Evolutionary conservation across 2,888 invertebrate species (phyloP).

Genomic region (Morpho deidamia): DNA sequence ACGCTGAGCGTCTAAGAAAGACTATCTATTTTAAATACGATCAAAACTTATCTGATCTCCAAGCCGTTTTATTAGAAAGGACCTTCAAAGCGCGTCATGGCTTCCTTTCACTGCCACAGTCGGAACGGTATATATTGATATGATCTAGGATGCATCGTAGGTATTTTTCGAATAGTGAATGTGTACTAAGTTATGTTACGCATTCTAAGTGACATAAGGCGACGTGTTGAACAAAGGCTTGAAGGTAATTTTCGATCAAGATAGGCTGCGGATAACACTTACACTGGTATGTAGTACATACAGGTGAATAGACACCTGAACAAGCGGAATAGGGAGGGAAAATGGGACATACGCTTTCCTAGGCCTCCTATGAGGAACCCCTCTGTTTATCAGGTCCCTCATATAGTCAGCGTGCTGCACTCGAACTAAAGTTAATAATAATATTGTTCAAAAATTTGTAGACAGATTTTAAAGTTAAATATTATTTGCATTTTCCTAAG

Average conservation of each 20-base stretch:
- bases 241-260: constrained; percentile 16
- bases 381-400: constrained; percentile 27
- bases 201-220: constrained; percentile 54
- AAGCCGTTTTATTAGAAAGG: too few species aligned
- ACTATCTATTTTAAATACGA: too few species aligned
- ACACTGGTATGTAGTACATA: too few species aligned
- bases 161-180: constrained; percentile 76
- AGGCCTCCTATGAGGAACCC: constrained; percentile 18
- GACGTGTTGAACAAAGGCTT: not conserved
- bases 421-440: constrained; percentile 72
- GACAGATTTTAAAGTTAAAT: constrained; percentile 73
- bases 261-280: too few species aligned
- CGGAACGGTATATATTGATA: constrained; percentile 71
- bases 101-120: constrained; percentile 54
- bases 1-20: too few species aligned
- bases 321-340: too few species aligned
- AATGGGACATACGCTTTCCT: too few species aligned
- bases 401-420: constrained; percentile 62
- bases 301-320: too few species aligned
- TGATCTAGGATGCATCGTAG: constrained; percentile 78
- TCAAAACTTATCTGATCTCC: too few species aligned
- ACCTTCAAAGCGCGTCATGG: constrained; percentile 29
- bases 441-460: constrained; percentile 72
- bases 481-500: constrained; percentile 78
- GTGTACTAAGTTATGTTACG: constrained; percentile 74